Evolutionary conservation across 2,113 vertebrate species (phyloP), one percentile per base, ranked within the genome.

Genomic region (Lipotes vexillifer): DNA sequence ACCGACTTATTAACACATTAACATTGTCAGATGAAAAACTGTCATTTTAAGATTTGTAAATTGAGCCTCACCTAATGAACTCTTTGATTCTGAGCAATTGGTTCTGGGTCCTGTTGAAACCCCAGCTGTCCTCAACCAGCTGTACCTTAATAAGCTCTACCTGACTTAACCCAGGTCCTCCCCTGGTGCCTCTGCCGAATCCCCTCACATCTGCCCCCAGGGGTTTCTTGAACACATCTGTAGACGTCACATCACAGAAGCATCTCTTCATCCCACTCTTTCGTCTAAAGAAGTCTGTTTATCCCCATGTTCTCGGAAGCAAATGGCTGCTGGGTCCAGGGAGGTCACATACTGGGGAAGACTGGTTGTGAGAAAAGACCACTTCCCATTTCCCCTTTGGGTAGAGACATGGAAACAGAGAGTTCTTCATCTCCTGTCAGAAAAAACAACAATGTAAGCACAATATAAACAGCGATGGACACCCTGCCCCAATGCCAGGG

Each of bases 41-140:
- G 57, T 86, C 83, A 4, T 78, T 89, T 90, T 84, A 93, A 81
- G 91, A 96, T 97, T 81, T 95, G 90, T 78, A 86, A 91, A 89
- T 46, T 36, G 90, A 93, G 61, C 92, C 63, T 90, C 85, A 59
- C 89, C 96, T 91, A 74, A 90, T 8, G 38, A 71, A 88, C 85
- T 55, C 92, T 44, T 9, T 2, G 41, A 59, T 46, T 3, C 49
- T 6, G 10, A 95, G 91, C 68, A 57, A 68, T 1, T 21, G 41
- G 15, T 41, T 92, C 61, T 41, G 31, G 86, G 21, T 93, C 90
- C 95, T 88, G 68, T 27, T 29, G 71, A 74, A 44, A 77, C 1
- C 0, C 1, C 2, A 33, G 49, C 27, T 97, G 90, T 31, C 96
- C 92, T 94, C 90, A 90, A 38, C 78, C 46, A 6, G 20, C 59